Evolutionary conservation across 2,888 invertebrate genomes (phyloP).

Genomic region (Elmis aenea): DNA sequence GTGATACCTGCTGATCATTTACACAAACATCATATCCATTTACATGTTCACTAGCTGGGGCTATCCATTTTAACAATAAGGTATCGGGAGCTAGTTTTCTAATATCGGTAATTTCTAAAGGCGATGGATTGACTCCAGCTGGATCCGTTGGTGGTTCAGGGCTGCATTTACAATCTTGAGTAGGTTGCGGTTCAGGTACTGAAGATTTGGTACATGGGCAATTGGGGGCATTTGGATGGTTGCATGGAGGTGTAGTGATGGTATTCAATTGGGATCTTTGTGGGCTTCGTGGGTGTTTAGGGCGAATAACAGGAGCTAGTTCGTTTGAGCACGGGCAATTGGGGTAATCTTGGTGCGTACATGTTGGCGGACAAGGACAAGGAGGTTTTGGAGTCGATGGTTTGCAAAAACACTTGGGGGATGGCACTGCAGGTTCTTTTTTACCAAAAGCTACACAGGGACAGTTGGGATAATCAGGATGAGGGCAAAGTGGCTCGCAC

Average conservation of each 20-base stretch:
- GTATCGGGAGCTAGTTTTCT: slow-evolving; percentile 26
- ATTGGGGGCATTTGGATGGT: slow-evolving; percentile 2
- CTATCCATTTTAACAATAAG: slow-evolving; percentile 30
- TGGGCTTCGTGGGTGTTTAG: neutral
- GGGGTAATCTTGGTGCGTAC: slow-evolving; percentile 4
- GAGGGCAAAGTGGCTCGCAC: neutral
- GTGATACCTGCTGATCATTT: slow-evolving; percentile 23
- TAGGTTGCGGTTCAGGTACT: neutral
- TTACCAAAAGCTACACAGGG: neutral
- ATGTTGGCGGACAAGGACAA: neutral
- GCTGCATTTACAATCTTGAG: neutral
- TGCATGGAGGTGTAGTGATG: neutral
- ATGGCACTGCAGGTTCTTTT: too few species aligned
- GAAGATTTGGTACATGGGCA: slow-evolving; percentile 3
- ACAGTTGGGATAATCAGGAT: slow-evolving; percentile 5
- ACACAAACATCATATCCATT: slow-evolving; percentile 30
- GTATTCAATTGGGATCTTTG: neutral
- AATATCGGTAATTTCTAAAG: slow-evolving; percentile 24
- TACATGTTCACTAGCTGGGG: slow-evolving; percentile 19
- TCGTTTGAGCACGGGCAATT: slow-evolving; percentile 1
- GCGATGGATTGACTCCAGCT: slow-evolving; percentile 5
- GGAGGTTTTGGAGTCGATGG: neutral
- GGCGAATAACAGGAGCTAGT: neutral
- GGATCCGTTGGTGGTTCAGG: too few species aligned
- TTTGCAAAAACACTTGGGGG: neutral